Base-by-base conservation (phyloP, 2,888 invertebrate species). In the Dasypogon diadema region DNA sequence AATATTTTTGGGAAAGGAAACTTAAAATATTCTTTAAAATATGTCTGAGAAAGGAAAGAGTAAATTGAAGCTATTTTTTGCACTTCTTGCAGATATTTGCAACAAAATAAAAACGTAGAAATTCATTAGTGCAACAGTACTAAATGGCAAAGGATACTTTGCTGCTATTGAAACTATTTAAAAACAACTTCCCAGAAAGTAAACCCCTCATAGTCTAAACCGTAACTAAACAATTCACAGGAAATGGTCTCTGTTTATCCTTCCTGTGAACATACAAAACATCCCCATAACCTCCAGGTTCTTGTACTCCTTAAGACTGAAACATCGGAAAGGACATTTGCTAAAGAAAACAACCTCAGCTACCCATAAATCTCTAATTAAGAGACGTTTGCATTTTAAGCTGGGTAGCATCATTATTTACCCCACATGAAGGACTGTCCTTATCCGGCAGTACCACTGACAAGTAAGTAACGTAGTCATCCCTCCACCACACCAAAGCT, bases 351-450 rank as follows among this genome's bases (percentile, higher is more conserved):
- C 54, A 70, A 70, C 54, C 54, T 54, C n/a, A 21, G 54, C 70
- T 26, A 18, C 30, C 65, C 48, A 70, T 70, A 70, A 70, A 70
- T 70, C 54, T 54, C 70, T 70, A 54, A 70, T 70, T 54, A 54
- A 70, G 54, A 70, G 70, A 70, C 70, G 54, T 70, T 70, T 70
- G 51, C 70, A 54, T 70, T 70, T 51, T 70, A 26, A 18, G 34
- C 21, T 54, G 18, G 34, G 18, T 48, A 65, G 24, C 46, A 14
- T 65, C 65, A 65, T 65, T 65, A 65, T 65, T 65, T 65, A 65
- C 22, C 65, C 24, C 48, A 46, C 65, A 65, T 21, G 48, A 65
- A 65, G 26, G 65, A 14, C 8, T 42, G 30, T 58, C 8, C 30
- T 30, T 55, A 55, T 55, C 55, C 55, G 21, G 55, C 55, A 18